A percentile compares a stretch with the other conserved stretches of the same genome.
Conservation (phyloP, 2,797 vertebrate genomes). For the Cossypha niveicapilla region DNA sequence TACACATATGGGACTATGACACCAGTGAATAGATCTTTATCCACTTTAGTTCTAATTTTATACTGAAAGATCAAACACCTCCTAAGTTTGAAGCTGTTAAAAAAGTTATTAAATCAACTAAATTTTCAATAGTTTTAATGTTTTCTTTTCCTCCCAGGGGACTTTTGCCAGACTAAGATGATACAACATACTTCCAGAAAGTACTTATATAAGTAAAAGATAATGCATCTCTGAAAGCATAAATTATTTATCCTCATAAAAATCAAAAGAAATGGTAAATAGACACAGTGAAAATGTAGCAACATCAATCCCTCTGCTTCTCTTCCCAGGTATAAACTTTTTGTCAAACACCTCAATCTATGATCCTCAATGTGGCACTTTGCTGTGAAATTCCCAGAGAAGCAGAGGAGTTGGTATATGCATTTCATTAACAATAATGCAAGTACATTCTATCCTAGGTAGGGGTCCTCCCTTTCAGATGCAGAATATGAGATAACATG, state of each 20-base stretch:
- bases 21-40: neutral
- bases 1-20: neutral
- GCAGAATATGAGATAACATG: neutral
- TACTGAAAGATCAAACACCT: neutral
- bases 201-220: neutral
- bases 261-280: neutral
- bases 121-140: neutral
- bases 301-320: neutral
- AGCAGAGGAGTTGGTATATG: neutral
- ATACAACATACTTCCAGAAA: neutral
- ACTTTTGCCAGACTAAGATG: neutral
- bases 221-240: neutral
- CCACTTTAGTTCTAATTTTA: neutral
- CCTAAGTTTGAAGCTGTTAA: neutral
- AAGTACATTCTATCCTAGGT: neutral
- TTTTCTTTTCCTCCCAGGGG: neutral
- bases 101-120: neutral
- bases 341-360: neutral
- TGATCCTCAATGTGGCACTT: neutral
- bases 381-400: neutral
- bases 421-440: neutral
- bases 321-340: neutral
- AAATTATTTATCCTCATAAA: neutral
- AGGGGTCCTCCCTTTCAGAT: neutral
- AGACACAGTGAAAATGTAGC: neutral